Evolutionary conservation across 1,140 invertebrate species (phyloP).

Genomic region (Gryllus bimaculatus): DNA sequence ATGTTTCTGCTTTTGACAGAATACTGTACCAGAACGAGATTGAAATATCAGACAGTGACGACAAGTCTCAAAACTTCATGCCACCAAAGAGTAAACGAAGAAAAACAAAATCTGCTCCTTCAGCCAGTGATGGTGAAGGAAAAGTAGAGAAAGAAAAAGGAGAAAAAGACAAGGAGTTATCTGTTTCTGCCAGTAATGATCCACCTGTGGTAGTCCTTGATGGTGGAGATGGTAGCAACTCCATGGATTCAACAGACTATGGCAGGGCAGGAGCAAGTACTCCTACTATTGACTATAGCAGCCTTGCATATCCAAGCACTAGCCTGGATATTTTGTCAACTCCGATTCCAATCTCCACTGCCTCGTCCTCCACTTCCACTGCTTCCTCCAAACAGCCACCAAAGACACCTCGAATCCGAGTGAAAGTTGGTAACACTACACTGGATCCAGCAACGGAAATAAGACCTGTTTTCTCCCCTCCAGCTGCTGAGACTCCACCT

Average conservation of each 20-base stretch:
- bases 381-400: background rate
- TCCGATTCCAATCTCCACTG: background rate
- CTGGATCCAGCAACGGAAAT: background rate
- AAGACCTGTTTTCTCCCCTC: background rate
- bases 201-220: background rate
- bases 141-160: background rate
- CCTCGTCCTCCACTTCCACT: background rate
- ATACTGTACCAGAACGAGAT: constrained; percentile 56
- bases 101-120: constrained; percentile 7
- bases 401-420: background rate
- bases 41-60: constrained; percentile 54
- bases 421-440: constrained; percentile 8
- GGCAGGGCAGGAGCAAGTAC: constrained; percentile 15
- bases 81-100: constrained; percentile 11
- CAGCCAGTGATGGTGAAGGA: background rate
- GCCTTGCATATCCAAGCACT: constrained; percentile 15
- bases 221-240: background rate
- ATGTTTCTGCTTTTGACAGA: constrained; percentile 24
- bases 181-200: background rate
- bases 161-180: constrained; percentile 8
- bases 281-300: constrained; percentile 23
- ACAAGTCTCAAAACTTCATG: constrained; percentile 35
- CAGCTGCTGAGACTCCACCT: background rate
- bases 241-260: background rate
- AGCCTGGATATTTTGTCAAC: background rate